phyloP scores from a whole-genome alignment of 2,888 invertebrate species.

The Masnerella sp. region DNA sequence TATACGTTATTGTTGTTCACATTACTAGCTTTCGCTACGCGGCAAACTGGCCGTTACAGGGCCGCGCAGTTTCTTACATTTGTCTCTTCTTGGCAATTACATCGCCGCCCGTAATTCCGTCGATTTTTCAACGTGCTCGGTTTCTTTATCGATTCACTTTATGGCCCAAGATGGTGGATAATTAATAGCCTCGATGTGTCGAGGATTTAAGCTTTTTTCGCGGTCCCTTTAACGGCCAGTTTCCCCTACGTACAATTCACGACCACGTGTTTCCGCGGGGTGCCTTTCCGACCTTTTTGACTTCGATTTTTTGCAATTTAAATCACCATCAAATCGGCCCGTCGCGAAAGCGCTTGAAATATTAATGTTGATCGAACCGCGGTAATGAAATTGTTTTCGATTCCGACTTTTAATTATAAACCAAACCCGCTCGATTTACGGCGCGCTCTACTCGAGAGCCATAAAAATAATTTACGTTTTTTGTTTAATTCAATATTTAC shows the following conservation, averaged over 20 bases:
- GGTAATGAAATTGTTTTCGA: conserved; percentile 22
- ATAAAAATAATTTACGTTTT: conserved; percentile 40
- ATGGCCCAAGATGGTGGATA: background rate
- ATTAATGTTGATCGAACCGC: conserved; percentile 1
- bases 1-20: conserved; percentile 46
- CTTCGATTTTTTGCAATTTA: too few relatives aligned
- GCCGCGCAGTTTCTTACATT: conserved; percentile 12
- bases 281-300: conserved; percentile 23
- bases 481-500: conserved; percentile 49
- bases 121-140: too few relatives aligned
- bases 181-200: conserved; percentile 3
- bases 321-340: background rate
- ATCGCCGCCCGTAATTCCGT: too few relatives aligned
- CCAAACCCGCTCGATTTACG: conserved; percentile 22
- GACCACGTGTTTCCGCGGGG: conserved; percentile 29
- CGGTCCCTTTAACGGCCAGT: conserved; percentile 33
- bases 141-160: too few relatives aligned
- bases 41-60: conserved; percentile 38
- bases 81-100: too few relatives aligned
- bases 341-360: background rate
- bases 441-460: background rate
- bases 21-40: conserved; percentile 35
- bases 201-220: conserved; percentile 4
- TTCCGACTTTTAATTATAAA: conserved; percentile 18
- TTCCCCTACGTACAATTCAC: conserved; percentile 30